A percentile compares a stretch with the other conserved stretches of the same genome.
These are phyloP conservation scores for Caiman crocodilus DNA, from an alignment of 2,797 vertebrate genomes.

Conservation along the genomic window DNA sequence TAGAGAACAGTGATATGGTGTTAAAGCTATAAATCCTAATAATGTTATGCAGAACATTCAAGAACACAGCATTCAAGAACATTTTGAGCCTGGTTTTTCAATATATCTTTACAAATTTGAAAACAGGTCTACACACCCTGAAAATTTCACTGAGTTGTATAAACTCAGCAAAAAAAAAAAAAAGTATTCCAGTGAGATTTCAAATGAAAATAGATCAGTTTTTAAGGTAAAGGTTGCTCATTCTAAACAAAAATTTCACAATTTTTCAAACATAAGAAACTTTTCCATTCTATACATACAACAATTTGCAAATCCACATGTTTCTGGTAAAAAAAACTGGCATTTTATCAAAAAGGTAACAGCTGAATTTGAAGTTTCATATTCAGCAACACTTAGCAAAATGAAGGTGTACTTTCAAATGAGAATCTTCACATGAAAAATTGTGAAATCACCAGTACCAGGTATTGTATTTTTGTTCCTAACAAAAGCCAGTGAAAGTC, in stretches of 20 bases:
- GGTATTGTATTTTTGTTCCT: not conserved
- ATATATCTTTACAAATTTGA: conserved; percentile 4
- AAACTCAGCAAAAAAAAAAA: not conserved
- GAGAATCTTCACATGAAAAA: not conserved
- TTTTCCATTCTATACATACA: conserved; percentile 40
- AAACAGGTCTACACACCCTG: not conserved
- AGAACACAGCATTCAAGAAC: not conserved
- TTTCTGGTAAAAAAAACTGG: conserved; percentile 15
- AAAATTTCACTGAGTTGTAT: not conserved
- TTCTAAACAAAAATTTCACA: conserved; percentile 48
- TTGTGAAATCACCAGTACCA: not conserved
- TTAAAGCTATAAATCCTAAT: conserved; percentile 8
- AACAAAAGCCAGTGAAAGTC: not conserved
- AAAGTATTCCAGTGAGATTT: not conserved
- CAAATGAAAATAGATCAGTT: not conserved
- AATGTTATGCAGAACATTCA: not conserved
- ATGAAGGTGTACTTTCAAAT: conserved; percentile 48
- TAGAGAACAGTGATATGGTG: not conserved
- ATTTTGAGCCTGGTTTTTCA: not conserved
- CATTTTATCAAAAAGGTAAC: conserved; percentile 57
- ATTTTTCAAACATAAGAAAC: conserved; percentile 50
- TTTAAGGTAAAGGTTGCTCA: conserved; percentile 7
- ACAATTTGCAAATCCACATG: conserved; percentile 39
- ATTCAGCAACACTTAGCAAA: not conserved
- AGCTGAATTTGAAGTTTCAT: conserved; percentile 34